Conservation (phyloP, 2,113 vertebrate species). For the Phoenicopterus ruber region DNA sequence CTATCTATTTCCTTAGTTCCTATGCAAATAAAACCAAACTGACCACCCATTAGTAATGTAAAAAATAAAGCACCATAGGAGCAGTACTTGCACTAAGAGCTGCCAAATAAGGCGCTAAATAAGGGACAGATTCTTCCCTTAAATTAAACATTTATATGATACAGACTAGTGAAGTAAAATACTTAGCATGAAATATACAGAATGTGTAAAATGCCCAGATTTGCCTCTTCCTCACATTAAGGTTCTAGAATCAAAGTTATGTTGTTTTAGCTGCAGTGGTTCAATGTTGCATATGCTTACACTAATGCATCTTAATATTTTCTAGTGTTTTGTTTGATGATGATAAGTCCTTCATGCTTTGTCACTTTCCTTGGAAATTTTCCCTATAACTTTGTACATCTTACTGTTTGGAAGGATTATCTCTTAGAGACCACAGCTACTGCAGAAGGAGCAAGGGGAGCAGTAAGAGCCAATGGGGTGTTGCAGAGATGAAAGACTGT, state of each 20-base stretch:
- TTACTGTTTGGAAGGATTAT: background rate
- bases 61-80: background rate
- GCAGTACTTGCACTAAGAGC: background rate
- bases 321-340: background rate
- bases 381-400: background rate
- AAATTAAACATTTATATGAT: background rate
- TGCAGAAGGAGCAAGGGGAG: background rate
- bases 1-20: background rate
- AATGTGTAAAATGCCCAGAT: background rate
- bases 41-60: background rate
- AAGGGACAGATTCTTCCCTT: background rate
- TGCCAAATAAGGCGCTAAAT: background rate
- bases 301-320: background rate
- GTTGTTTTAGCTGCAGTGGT: background rate
- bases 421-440: background rate
- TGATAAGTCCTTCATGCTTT: background rate
- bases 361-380: background rate
- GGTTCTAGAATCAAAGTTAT: background rate
- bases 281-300: background rate
- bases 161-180: background rate
- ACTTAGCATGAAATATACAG: background rate
- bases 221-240: background rate
- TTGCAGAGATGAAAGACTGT: too few relatives aligned
- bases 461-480: too few relatives aligned
- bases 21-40: background rate